phyloP scores from a whole-genome alignment of 2,113 vertebrate genomes.

The Mobula hypostoma region DNA sequence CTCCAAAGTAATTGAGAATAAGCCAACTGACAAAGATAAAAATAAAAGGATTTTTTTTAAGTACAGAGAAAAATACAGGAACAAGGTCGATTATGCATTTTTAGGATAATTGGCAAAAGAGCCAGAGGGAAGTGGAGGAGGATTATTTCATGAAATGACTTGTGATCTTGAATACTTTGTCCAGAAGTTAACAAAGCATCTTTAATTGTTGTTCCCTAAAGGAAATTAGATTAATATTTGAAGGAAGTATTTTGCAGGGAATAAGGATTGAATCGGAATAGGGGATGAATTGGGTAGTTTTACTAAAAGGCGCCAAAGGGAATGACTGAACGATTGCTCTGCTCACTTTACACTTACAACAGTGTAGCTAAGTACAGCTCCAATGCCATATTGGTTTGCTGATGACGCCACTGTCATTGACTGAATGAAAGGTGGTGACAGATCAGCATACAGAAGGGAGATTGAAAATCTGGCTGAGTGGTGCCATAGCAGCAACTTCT shows the following conservation, averaged over 20 bases:
- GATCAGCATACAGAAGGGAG: no score
- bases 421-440: no score
- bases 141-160: neutral
- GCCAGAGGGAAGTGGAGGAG: neutral
- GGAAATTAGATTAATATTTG: neutral
- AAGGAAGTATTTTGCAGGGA: neutral
- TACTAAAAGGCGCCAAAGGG: neutral
- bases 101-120: neutral
- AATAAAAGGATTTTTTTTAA: neutral
- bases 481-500: no score
- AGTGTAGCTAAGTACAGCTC: no score
- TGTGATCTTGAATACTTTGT: neutral
- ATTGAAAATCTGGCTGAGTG: no score
- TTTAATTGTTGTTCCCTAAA: neutral
- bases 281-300: neutral
- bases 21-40: neutral
- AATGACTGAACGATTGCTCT: neutral
- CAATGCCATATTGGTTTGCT: no score
- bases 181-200: neutral
- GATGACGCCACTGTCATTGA: no score
- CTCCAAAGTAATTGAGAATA: neutral
- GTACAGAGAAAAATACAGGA: neutral
- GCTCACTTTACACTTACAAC: no score
- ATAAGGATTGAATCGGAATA: no score
- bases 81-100: neutral